Evolutionary conservation across 30 jellyfish, hydroid and myxozoan species (phyloP), one percentile per base, ranked within the genome.

Genomic region (Chironex yamaguchii): DNA sequence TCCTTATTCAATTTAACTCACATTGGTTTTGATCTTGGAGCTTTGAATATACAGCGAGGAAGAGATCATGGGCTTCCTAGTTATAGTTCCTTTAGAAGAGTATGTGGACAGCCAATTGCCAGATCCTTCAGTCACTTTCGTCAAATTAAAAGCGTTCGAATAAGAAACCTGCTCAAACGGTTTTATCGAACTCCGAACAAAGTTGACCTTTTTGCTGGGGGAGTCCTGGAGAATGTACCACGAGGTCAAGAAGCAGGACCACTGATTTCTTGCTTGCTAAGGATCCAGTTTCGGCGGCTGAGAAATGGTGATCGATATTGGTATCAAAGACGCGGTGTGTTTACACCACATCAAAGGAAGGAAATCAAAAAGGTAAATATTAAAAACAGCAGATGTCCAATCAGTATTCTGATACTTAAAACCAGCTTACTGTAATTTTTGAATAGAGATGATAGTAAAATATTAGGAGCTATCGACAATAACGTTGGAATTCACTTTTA

Each of bases 51-150:
- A 0, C 93, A 82, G 70, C 91, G 93, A 6, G 93, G 93, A 21
- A 42, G 93, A 34, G 93, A 82, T 52, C 93, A 82, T 52, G 93
- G 93, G 24, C 27, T 82, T 3, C 91, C 93, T 1, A 67, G 91
- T 2, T 82, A 82, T 67, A 49, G 50, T 34, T 14, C 32, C 22
- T 82, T 21, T 26, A 20, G 93, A 9, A 26, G 67, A 24, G 22
- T 24, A 21, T 82, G 93, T 35, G 30, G 34, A 17, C 64, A 67
- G 17, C 25, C 49, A 22, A 35, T 3, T 17, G 81, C 68, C 9
- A 67, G 29, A 67, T n/a, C 72, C 12, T 24, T 67, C 29, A 14
- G 14, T n/a, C 23, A 11, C 25, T 23, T 23, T 17, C 21, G 14
- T 12, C 71, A 23, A 17, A 42, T 42, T 17, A 42, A 42, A 42